Evolutionary conservation across 2,888 invertebrate genomes (phyloP).

Genomic region (Electrophaes corylata): DNA sequence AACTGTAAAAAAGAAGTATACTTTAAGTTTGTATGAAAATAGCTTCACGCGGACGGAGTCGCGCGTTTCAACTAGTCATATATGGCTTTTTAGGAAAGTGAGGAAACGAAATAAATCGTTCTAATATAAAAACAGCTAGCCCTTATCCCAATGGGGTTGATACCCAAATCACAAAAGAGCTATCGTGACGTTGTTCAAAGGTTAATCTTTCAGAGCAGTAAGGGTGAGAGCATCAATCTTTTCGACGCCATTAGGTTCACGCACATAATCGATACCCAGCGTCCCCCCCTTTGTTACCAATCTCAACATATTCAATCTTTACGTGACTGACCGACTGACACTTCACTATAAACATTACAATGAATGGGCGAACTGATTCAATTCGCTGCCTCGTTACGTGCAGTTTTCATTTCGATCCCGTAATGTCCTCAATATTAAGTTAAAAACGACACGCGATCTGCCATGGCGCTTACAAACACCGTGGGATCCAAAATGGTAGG

Average conservation of each 20-base stretch:
- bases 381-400: no score
- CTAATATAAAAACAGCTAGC: conserved; percentile 16
- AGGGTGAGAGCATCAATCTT: conserved; percentile 52
- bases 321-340: background rate
- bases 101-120: conserved; percentile 7
- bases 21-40: no score
- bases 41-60: no score
- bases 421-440: no score
- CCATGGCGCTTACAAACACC: no score
- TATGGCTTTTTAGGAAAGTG: background rate
- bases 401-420: no score
- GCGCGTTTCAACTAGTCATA: no score
- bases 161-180: conserved; percentile 33
- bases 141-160: conserved; percentile 23
- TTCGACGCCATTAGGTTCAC: conserved; percentile 63
- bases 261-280: conserved; percentile 54
- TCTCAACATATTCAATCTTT: background rate
- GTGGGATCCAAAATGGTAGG: no score
- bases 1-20: no score
- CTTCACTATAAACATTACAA: background rate
- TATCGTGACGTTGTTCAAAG: conserved; percentile 37
- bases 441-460: no score
- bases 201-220: conserved; percentile 36
- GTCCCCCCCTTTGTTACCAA: conserved; percentile 9
- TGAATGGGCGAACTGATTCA: no score